These are phyloP conservation scores for Numenius phaeopus DNA, from an alignment of 2,797 vertebrate genomes.

Conservation along the genomic window DNA sequence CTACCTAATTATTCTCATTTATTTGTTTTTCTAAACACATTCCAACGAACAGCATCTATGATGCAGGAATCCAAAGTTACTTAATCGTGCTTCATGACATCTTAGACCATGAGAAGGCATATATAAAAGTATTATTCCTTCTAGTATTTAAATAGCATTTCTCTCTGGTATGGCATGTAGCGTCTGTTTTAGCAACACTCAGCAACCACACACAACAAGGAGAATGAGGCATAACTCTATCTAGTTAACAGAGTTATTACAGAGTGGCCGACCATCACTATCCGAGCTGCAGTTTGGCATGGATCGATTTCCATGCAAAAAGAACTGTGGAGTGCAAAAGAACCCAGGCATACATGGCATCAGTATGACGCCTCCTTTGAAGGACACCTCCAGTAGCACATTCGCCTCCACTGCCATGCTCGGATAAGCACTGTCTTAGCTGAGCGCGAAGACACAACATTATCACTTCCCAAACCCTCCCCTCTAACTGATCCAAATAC, in stretches of 20 bases:
- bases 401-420: neutral
- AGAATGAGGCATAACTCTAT: neutral
- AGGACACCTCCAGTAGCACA: neutral
- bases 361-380: neutral
- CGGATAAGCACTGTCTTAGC: neutral
- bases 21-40: conserved; percentile 13
- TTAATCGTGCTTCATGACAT: neutral
- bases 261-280: neutral
- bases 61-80: neutral
- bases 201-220: neutral
- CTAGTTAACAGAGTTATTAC: neutral
- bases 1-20: conserved; percentile 12
- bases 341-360: neutral
- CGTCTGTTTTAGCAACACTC: neutral
- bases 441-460: neutral
- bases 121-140: neutral
- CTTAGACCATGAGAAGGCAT: neutral
- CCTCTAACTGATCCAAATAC: neutral
- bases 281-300: neutral
- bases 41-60: neutral
- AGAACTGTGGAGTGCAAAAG: neutral
- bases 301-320: neutral
- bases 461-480: neutral
- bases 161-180: rapidly evolving
- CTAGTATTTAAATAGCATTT: neutral